Evolutionary conservation across 2,888 invertebrate species (phyloP), one percentile per base, ranked within the genome.

Genomic region (Agonum fuliginosum): DNA sequence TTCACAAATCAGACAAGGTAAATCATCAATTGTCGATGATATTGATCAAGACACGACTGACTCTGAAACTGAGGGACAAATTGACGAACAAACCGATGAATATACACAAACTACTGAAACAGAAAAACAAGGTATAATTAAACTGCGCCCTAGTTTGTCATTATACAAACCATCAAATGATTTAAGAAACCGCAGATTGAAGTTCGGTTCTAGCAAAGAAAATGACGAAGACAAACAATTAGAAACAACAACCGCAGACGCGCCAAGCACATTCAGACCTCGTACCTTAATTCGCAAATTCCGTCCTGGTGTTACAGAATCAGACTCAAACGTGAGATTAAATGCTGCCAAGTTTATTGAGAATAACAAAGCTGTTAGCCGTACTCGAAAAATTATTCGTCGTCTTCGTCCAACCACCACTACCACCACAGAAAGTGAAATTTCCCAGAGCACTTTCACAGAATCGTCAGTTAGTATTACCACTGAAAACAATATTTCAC

Each of bases 331-430:
- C 17, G 10, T 37, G 6, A 17, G 17, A 37, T 17, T 58, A 24
- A 58, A 24, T 27, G 20, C 17, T 24, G 22, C 24, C 54, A 54
- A 54, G 12, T 37, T 24, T 10, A 14, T 14, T 46, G 46, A 48
- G 14, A 48, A 48, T 17, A 10, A 14, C 19, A 20, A 22, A 6
- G 20, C 19, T 71, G 46, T 17, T 14, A 75, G 79, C 17, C 82
- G 82, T 41, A 83, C 80, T 24, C 81, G 83, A 62, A 85, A 84
- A 81, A 80, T 84, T n/a, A 83, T 86, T 79, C 81, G 85, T 65
- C 81, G 83, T 30, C 78, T 84, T 37, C 81, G 83, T 77, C 85
- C 85, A 0, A 79, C 34, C 8, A 72, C 17, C 34, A 62, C 78
- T 24, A 72, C 72, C 24, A 77, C 72, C 27, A 67, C 71, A 37